Evolutionary conservation across 2,113 vertebrate species (phyloP).

Genomic region (Cichladusa arquata): DNA sequence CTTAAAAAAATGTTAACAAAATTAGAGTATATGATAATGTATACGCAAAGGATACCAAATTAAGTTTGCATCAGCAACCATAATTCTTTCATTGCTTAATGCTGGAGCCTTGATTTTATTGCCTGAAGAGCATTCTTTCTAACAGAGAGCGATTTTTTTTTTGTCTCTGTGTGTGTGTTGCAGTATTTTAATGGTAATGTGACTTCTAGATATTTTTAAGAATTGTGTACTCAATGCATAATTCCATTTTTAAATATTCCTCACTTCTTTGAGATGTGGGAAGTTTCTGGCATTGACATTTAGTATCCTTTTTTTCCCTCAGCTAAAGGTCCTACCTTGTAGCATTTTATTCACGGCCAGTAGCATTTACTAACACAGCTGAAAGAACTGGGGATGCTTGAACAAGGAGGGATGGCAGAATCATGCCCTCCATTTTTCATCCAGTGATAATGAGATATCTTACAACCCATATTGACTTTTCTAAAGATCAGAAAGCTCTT

Average conservation of each 20-base stretch:
- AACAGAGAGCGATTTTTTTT: neutral
- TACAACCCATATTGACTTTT: constrained; percentile 34
- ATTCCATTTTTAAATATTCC: constrained; percentile 12
- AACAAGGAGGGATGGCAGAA: neutral
- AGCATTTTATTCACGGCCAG: neutral
- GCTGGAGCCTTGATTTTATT: constrained; percentile 26
- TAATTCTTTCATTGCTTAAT: constrained; percentile 45
- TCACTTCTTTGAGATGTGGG: neutral
- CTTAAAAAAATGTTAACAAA: constrained; percentile 49
- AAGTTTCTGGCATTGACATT: neutral
- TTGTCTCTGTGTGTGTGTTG: neutral
- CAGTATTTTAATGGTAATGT: constrained; percentile 17
- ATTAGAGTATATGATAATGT: constrained; percentile 36
- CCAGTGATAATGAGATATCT: neutral
- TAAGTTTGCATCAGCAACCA: constrained; percentile 33
- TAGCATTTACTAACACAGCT: neutral
- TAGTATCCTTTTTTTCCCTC: neutral
- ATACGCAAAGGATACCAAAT: constrained; percentile 28
- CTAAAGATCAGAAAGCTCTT: constrained; percentile 9
- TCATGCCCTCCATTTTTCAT: neutral
- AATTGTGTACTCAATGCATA: constrained; percentile 17
- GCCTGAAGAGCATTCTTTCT: constrained; percentile 22
- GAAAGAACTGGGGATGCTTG: neutral
- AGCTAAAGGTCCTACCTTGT: neutral
- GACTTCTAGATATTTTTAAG: constrained; percentile 23